phyloP scores from a whole-genome alignment of 2,888 invertebrate genomes.

The Aphidoletes aphidimyza region DNA sequence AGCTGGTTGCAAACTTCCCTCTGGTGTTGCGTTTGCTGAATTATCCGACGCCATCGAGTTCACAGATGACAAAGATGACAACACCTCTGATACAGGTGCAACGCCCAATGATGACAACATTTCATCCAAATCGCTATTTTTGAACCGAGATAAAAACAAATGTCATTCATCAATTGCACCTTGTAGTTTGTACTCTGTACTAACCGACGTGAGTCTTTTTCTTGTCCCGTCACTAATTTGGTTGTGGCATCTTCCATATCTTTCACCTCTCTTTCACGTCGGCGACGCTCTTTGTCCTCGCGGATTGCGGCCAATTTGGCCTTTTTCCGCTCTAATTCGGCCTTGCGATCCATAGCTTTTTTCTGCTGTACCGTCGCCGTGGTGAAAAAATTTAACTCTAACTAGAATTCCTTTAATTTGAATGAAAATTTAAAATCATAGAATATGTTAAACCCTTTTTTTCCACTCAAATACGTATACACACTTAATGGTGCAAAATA shows the following conservation, averaged over 20 bases:
- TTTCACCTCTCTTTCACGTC: slow-evolving; percentile 87
- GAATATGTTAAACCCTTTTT: too few species aligned
- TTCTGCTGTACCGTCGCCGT: slow-evolving; percentile 48
- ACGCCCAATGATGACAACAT: slow-evolving; percentile 88
- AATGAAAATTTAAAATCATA: too few species aligned
- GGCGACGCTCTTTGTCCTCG: slow-evolving; percentile 87
- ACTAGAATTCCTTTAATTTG: slow-evolving; percentile 28
- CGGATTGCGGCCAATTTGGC: slow-evolving; percentile 89
- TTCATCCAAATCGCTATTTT: slow-evolving; percentile 78
- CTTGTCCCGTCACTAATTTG: slow-evolving; percentile 63
- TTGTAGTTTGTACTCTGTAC: background rate
- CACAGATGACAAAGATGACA: slow-evolving; percentile 84
- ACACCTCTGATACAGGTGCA: slow-evolving; percentile 86
- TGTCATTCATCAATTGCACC: background rate
- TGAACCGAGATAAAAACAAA: slow-evolving; percentile 51
- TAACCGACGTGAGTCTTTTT: slow-evolving; percentile 66
- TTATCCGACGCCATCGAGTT: slow-evolving; percentile 84
- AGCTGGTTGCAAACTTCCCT: slow-evolving; percentile 77
- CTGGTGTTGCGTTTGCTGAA: slow-evolving; percentile 81
- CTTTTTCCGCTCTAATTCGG: slow-evolving; percentile 92
- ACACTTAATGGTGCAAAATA: background rate
- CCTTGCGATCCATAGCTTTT: slow-evolving; percentile 77
- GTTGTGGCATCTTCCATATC: slow-evolving; percentile 80
- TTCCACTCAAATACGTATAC: too few species aligned
- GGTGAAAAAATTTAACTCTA: slow-evolving; percentile 26